Evolutionary conservation across 1,140 invertebrate genomes (phyloP).

Genomic region (Akabosia matsudoensis): DNA sequence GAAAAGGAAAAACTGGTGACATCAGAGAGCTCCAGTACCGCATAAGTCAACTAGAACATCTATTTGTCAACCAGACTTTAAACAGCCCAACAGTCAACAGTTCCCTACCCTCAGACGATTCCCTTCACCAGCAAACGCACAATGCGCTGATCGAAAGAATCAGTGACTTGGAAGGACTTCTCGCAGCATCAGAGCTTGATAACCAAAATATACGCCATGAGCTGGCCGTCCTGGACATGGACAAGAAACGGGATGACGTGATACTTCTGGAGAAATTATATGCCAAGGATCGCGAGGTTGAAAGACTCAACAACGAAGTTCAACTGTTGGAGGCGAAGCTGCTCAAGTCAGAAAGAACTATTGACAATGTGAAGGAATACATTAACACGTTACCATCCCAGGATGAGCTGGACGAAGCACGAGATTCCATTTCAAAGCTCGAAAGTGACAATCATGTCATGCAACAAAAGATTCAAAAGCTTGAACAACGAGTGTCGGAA

Average conservation of each 20-base stretch:
- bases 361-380: conserved; percentile 32
- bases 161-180: conserved; percentile 36
- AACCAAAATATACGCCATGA: conserved; percentile 33
- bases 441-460: conserved; percentile 27
- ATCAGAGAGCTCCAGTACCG: conserved; percentile 31
- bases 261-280: conserved; percentile 19
- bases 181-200: conserved; percentile 42
- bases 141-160: conserved; percentile 33
- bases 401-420: conserved; percentile 37
- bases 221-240: conserved; percentile 22
- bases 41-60: conserved; percentile 42
- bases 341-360: conserved; percentile 16
- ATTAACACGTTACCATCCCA: conserved; percentile 40
- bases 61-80: conserved; percentile 28
- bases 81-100: neutral
- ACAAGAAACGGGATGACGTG: conserved; percentile 28
- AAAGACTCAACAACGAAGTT: conserved; percentile 17
- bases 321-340: conserved; percentile 1
- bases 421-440: conserved; percentile 14
- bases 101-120: neutral
- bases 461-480: conserved; percentile 8
- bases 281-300: conserved; percentile 18
- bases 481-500: neutral
- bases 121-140: neutral
- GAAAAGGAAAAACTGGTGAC: conserved; percentile 10